Percentiles rank a stretch among this genome's conserved stretches.
Conservation (phyloP, 1,140 invertebrate species). For the Adelges cooleyi region DNA sequence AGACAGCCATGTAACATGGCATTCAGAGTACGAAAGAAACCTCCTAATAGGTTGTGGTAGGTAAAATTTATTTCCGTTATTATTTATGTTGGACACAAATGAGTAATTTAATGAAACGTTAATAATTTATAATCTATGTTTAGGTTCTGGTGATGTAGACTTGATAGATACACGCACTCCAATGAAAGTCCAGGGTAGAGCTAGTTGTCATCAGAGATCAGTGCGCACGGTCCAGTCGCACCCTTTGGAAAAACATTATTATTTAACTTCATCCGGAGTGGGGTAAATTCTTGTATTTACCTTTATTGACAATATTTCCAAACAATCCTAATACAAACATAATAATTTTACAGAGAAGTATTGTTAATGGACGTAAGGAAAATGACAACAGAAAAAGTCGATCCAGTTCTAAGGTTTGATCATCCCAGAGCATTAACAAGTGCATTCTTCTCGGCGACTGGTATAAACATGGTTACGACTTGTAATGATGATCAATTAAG, state of each 20-base stretch:
- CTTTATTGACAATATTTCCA: background rate
- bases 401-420: constrained; percentile 6
- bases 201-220: constrained; percentile 31
- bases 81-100: too few relatives aligned
- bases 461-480: constrained; percentile 32
- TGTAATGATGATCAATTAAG: constrained; percentile 33
- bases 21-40: constrained; percentile 31
- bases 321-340: too few relatives aligned
- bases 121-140: too few relatives aligned
- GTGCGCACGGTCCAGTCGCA: constrained; percentile 33
- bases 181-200: background rate
- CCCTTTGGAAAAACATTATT: constrained; percentile 30
- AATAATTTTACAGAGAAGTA: constrained; percentile 15
- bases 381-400: background rate
- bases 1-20: constrained; percentile 31
- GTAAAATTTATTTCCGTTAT: background rate
- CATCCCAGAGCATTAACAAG: constrained; percentile 30
- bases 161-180: constrained; percentile 29
- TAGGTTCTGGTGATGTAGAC: constrained; percentile 31
- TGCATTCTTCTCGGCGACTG: constrained; percentile 35
- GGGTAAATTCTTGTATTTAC: constrained; percentile 26
- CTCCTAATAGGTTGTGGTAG: constrained; percentile 32
- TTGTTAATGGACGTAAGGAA: constrained; percentile 27
- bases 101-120: too few relatives aligned
- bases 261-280: constrained; percentile 32